Evolutionary conservation across 1,140 invertebrate species (phyloP), one percentile per base, ranked within the genome.

Genomic region (Medauroidea extradentata): DNA sequence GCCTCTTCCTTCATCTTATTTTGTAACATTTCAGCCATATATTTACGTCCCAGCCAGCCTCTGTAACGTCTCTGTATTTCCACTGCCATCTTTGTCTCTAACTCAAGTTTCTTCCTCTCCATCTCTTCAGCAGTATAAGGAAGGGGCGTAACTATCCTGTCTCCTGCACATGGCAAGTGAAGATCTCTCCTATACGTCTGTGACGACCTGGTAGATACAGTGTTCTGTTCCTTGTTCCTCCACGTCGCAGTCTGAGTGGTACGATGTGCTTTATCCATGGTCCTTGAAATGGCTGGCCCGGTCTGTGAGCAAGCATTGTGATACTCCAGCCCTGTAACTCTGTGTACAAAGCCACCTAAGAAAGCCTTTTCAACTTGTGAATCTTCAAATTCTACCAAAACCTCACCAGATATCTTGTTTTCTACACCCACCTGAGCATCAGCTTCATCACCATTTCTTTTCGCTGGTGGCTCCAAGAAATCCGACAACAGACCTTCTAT

Each of bases 281-380:
- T 4, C 29, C 29, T 77, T 58, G 79, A 75, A 18, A 72, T 67
- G 38, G 73, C 73, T 38, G 83, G 83, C 3, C 80, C 81, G 25
- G 85, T 86, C 71, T 87, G 85, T 0, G 82, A 81, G 63, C 73
- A 80, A 8, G 82, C 83, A 68, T 86, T 82, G 57, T 84, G 77
- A 67, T 83, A 86, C 57, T 80, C 72, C 9, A 75, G 38, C 65
- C 78, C 79, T 21, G 80, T 84, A 41, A 77, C 63, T 59, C 73
- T 75, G 66, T 85, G 75, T 60, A 70, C 75, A 71, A 83, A 87
- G 39, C 84, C 84, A 27, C 85, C 85, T 21, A 86, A 70, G 70
- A 77, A 82, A 2, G 83, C 83, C 64, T 86, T 87, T 27, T 72
- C 11, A 11, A 34, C 29, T 4, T 4, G 11, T 11, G 29, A 34